A percentile compares a stretch with the other conserved stretches of the same genome.
phyloP scores from a whole-genome alignment of 2,113 vertebrate genomes.

The Oxygymnocypris stewartii region DNA sequence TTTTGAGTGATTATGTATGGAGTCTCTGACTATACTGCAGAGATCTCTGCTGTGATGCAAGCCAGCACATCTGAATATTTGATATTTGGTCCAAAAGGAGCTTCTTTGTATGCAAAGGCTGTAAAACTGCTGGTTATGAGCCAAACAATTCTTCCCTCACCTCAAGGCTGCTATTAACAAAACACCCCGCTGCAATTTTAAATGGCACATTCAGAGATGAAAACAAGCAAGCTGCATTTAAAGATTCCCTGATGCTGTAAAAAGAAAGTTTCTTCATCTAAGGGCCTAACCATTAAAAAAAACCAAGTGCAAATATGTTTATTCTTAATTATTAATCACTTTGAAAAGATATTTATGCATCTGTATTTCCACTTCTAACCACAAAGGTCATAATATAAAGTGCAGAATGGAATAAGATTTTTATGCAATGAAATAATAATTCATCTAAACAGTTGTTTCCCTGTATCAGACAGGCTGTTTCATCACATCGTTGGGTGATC shows the following conservation, averaged over 20 bases:
- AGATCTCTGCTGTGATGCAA: not conserved
- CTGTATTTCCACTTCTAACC: not conserved
- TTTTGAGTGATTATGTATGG: not conserved
- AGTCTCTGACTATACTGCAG: not conserved
- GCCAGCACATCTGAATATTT: slow-evolving; percentile 23
- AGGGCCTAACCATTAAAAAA: not conserved
- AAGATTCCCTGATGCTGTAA: not conserved
- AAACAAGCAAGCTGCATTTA: slow-evolving; percentile 25
- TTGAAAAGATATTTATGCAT: not conserved
- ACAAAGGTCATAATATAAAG: not conserved
- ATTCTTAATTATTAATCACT: not conserved
- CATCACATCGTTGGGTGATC: not conserved
- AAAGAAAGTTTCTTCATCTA: not conserved
- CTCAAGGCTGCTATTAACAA: slow-evolving; percentile 41
- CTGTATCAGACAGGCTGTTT: not conserved
- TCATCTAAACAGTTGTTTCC: not conserved
- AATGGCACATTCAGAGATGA: not conserved
- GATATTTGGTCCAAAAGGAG: not conserved
- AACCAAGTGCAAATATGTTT: not conserved
- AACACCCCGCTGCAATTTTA: slow-evolving; percentile 7
- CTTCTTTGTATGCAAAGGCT: not conserved
- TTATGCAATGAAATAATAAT: not conserved
- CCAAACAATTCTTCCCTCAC: slow-evolving; percentile 20
- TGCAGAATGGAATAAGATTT: not conserved
- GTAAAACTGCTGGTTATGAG: slow-evolving; percentile 27